Base-by-base conservation (phyloP, 2,888 invertebrate genomes). In the Oxystoma pomonae region DNA sequence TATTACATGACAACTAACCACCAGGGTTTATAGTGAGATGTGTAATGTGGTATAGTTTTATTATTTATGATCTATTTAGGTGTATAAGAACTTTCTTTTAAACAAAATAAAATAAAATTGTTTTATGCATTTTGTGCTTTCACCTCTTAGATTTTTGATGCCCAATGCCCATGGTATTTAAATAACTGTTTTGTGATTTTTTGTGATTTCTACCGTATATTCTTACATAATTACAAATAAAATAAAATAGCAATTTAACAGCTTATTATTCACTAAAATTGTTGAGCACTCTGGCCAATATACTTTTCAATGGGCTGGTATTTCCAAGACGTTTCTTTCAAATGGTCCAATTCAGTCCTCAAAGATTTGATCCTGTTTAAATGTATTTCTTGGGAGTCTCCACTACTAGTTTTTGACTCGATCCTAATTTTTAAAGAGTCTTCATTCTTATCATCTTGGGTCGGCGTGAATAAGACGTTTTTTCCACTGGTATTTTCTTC, bases 291-390 rank as follows among this genome's bases (percentile, higher is more conserved):
- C 52, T 87, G 87, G 19, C 85, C 84, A 76, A 86, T 84, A 63
- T 85, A 87, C 78, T 87, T 89, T 67, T 91, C 90, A 71, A 86
- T 83, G 52, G 85, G 81, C 59, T 90, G 87, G 81, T 89, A 92
- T 78, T 89, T 88, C 92, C 92, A 92, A 74, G 91, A 90, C 0
- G 91, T 91, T 60, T 87, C 85, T 75, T 89, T 90, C n/a, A 92
- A 80, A 75, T 87, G 88, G 69, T 90, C 90, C 62, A 92, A 79
- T 79, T 92, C 90, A 77, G 90, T 91, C 64, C 91, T 82, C 51
- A 92, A 78, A 50, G 83, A 81, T 77, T 89, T 88, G 62, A 92
- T 83, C 67, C 91, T 83, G 74, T 88, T 89, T 64, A 87, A 83
- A 70, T 92, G 91, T 64, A 87, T 83, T 74, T 91, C 91, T 52